Evolutionary conservation across 2,888 invertebrate species (phyloP), one percentile per base, ranked within the genome.

Genomic region (Crossocerus cetratus): DNA sequence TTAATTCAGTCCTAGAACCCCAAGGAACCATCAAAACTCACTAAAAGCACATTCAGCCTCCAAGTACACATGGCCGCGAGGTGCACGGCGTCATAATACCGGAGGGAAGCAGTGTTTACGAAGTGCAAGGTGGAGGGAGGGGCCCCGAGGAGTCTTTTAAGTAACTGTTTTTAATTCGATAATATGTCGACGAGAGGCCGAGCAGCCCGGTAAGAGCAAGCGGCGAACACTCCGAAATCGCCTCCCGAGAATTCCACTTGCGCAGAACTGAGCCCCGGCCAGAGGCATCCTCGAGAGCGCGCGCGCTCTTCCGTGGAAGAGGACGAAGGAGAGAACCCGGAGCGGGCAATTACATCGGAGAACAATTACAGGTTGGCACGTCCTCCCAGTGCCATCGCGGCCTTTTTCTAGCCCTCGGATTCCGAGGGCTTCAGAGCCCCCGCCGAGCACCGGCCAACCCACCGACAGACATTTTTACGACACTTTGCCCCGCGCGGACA

Each of bases 351-450:
- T 87, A 87, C 87, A 87, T 87, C 83, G 86, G 76, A 83, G 87
- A 87, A 87, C 87, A 87, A 88, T 88, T 88, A 87, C 86, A 83
- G 87, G 84, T 86, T 86, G 84, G 86, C 87, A 83, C 87, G 86
- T 87, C 85, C 80, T 76, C 80, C 77, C 81, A 80, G 82, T 85
- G 80, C 81, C 83, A 76, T 83, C 81, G 83, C 81, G 71, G 79
- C 80, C 80, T 87, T 88, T 86, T 87, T 87, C 80, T 83, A 76
- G 57, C 69, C 64, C 68, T 71, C 80, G 74, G 85, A 87, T 87
- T 85, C 86, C 83, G 70, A 32, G n/a, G n/a, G n/a, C 32, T 32
- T 11, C 32, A 8, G 8, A 78, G 74, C 65, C 65, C 79, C 78
- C 82, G 83, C 82, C 73, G 65, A 65, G 73, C 58, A 67, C 20